A percentile compares a stretch with the other conserved stretches of the same genome.
phyloP scores from a whole-genome alignment of 1,140 invertebrate species.

The Calosoma granatense region DNA sequence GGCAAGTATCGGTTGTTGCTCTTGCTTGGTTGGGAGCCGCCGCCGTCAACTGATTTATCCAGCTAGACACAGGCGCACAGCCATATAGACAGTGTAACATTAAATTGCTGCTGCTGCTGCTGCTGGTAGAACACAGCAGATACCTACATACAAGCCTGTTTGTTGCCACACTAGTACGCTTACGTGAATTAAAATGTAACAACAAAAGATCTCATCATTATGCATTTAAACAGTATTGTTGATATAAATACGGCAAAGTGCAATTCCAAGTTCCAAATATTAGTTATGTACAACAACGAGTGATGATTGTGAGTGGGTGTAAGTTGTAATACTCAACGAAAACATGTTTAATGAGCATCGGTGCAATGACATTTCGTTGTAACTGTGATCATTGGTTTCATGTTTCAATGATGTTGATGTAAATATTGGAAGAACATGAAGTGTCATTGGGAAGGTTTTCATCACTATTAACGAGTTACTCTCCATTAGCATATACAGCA shows the following conservation, averaged over 20 bases:
- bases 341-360: not conserved
- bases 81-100: too few species aligned
- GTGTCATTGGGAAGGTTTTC: too few species aligned
- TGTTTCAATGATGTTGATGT: not conserved
- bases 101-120: too few species aligned
- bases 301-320: not conserved
- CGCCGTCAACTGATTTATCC: constrained; percentile 1
- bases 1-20: constrained; percentile 5
- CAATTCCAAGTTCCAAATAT: not conserved
- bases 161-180: not conserved
- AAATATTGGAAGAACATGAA: too few species aligned
- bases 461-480: too few species aligned
- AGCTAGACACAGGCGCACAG: not conserved
- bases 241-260: not conserved
- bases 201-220: not conserved
- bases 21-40: not conserved
- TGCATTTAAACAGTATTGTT: not conserved
- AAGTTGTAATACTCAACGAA: not conserved
- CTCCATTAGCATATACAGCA: too few species aligned
- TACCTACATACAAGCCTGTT: constrained; percentile 1
- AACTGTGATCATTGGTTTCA: not conserved
- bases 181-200: not conserved
- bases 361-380: constrained; percentile 1
- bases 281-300: not conserved
- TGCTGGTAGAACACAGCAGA: too few species aligned